These are phyloP conservation scores for Chaetura pelagica DNA, from an alignment of 2,113 vertebrate genomes.

Conservation along the genomic window DNA sequence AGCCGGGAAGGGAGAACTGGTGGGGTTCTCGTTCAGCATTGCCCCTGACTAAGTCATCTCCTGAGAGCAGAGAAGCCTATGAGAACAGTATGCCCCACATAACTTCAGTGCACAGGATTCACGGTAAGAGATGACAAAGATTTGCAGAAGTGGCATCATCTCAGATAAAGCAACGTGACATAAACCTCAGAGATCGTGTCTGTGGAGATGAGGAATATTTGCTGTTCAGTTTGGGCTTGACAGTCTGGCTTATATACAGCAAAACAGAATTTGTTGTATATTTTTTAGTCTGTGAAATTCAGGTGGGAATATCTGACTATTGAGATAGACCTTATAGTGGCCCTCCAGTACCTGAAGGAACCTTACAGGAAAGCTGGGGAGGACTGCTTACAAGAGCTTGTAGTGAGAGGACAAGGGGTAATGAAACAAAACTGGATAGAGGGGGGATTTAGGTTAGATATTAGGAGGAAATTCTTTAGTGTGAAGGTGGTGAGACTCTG, in stretches of 20 bases:
- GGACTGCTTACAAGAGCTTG: too few relatives aligned
- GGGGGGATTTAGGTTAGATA: too few relatives aligned
- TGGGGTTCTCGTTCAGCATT: slow-evolving; percentile 86
- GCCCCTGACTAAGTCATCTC: slow-evolving; percentile 85
- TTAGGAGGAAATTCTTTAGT: too few relatives aligned
- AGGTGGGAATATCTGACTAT: neutral
- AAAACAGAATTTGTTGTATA: neutral
- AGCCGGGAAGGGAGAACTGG: slow-evolving; percentile 86
- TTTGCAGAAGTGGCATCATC: neutral
- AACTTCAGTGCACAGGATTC: slow-evolving; percentile 85
- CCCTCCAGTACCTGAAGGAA: too few relatives aligned
- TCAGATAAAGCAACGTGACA: neutral
- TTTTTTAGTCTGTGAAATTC: neutral
- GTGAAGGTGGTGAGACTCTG: too few relatives aligned
- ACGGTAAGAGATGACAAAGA: slow-evolving; percentile 80
- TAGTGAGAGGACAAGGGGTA: too few relatives aligned
- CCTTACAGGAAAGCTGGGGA: too few relatives aligned
- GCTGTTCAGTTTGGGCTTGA: neutral
- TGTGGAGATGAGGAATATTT: neutral
- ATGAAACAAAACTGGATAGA: too few relatives aligned
- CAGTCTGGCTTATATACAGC: neutral
- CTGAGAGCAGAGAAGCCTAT: slow-evolving; percentile 86
- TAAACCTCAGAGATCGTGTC: neutral
- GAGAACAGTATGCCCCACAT: slow-evolving; percentile 87
- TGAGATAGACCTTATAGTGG: neutral